Percentiles rank a stretch among this genome's conserved stretches.
These are phyloP conservation scores for Ochlodes sylvanus DNA, from an alignment of 2,888 invertebrate genomes.

Conservation along the genomic window DNA sequence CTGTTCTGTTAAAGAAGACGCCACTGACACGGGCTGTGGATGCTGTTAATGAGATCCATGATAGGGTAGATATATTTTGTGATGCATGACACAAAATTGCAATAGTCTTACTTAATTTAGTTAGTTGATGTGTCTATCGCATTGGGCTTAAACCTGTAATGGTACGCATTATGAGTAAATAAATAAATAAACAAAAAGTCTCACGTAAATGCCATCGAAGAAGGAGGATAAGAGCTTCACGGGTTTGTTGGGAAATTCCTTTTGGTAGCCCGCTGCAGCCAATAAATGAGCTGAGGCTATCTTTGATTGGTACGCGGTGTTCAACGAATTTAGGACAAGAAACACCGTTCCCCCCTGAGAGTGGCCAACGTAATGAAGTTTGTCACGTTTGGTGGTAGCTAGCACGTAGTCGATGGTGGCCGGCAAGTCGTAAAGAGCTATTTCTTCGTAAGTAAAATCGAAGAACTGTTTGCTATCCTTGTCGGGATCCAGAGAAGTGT, in stretches of 20 bases:
- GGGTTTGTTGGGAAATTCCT: neutral
- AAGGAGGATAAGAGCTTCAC: neutral
- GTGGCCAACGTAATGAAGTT: slow-evolving; percentile 62
- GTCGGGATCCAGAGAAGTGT: slow-evolving; percentile 68
- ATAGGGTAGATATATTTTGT: too few relatives aligned
- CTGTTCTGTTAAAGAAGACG: too few relatives aligned
- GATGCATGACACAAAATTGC: too few relatives aligned
- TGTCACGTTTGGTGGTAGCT: slow-evolving; percentile 52
- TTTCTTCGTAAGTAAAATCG: slow-evolving; percentile 71
- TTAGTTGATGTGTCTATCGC: too few relatives aligned
- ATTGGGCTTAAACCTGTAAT: too few relatives aligned
- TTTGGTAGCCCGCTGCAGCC: neutral
- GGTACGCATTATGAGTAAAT: too few relatives aligned
- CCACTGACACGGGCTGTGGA: too few relatives aligned
- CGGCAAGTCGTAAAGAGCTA: slow-evolving; percentile 64
- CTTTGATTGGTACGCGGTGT: neutral
- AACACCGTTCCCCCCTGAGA: neutral
- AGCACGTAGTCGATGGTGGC: slow-evolving; percentile 69
- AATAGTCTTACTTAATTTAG: too few relatives aligned
- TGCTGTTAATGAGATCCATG: too few relatives aligned
- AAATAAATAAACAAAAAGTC: too few relatives aligned
- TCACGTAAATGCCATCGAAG: neutral
- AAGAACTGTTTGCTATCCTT: slow-evolving; percentile 59
- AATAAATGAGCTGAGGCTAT: neutral
- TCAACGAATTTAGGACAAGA: neutral